These are phyloP conservation scores for Eubucco bourcierii DNA, from an alignment of 2,113 vertebrate genomes.

Conservation along the genomic window DNA sequence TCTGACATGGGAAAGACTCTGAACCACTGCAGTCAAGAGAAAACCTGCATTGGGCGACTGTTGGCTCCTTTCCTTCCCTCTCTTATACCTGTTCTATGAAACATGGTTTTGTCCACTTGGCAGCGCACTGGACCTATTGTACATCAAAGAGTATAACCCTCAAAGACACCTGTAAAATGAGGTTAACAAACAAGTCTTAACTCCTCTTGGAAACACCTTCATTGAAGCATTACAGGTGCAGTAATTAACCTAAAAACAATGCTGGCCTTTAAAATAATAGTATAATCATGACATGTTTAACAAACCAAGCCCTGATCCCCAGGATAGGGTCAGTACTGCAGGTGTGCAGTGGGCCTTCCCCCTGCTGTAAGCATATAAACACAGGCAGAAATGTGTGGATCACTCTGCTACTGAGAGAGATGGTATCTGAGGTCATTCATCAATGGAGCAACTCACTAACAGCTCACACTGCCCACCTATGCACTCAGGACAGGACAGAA, in stretches of 20 bases:
- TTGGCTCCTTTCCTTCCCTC: neutral
- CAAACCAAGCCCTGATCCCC: neutral
- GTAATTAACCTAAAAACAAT: neutral
- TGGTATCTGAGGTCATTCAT: neutral
- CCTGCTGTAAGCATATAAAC: neutral
- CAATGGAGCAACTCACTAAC: neutral
- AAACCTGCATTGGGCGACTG: neutral
- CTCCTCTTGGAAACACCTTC: neutral
- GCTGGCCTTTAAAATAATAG: neutral
- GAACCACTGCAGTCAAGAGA: neutral
- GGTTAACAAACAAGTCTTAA: neutral
- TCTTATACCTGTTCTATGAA: neutral
- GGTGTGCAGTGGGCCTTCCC: neutral
- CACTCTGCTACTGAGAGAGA: neutral
- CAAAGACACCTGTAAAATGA: neutral
- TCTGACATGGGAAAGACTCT: neutral
- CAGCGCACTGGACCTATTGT: neutral
- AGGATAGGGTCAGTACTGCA: neutral
- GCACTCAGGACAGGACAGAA: neutral
- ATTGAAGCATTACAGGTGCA: neutral
- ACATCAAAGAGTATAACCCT: neutral
- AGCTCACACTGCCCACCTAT: neutral
- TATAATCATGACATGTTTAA: neutral
- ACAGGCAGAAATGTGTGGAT: neutral
- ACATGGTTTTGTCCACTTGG: neutral